A percentile compares a stretch with the other conserved stretches of the same genome.
Evolutionary conservation across 1,140 invertebrate species (phyloP).

Genomic region (Zophobas atratus): DNA sequence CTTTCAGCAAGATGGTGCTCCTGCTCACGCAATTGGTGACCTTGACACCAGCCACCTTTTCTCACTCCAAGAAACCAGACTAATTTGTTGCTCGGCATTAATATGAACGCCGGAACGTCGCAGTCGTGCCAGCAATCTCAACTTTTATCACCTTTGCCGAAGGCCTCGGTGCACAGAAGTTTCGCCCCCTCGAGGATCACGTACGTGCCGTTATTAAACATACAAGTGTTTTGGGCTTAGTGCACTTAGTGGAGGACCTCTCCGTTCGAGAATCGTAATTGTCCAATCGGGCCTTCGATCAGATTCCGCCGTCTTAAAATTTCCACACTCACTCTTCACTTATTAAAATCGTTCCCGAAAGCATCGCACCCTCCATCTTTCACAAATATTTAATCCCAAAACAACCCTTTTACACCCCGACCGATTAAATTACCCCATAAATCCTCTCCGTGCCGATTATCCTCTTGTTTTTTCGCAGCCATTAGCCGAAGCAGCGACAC

Average conservation of each 20-base stretch:
- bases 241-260: conserved; percentile 11
- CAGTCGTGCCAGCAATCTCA: no score
- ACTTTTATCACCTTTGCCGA: no score
- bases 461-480: conserved; percentile 20
- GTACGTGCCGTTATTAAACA: conserved; percentile 12
- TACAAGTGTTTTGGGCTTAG: conserved; percentile 13
- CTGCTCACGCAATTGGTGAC: no score
- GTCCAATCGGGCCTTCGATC: no score
- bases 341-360: not conserved
- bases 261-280: conserved; percentile 2
- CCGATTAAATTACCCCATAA: conserved; percentile 25
- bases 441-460: conserved; percentile 1
- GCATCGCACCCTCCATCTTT: no score
- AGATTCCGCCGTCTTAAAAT: not conserved
- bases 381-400: no score
- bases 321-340: not conserved
- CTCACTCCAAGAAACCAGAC: no score
- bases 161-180: not conserved
- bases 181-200: conserved; percentile 4
- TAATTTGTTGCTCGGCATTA: no score
- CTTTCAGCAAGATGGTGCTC: no score
- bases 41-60: no score
- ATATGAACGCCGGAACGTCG: no score
- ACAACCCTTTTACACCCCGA: not conserved
- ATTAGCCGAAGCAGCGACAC: conserved; percentile 33